Conservation (phyloP, 2,888 invertebrate genomes). For the Lapara coniferarum region DNA sequence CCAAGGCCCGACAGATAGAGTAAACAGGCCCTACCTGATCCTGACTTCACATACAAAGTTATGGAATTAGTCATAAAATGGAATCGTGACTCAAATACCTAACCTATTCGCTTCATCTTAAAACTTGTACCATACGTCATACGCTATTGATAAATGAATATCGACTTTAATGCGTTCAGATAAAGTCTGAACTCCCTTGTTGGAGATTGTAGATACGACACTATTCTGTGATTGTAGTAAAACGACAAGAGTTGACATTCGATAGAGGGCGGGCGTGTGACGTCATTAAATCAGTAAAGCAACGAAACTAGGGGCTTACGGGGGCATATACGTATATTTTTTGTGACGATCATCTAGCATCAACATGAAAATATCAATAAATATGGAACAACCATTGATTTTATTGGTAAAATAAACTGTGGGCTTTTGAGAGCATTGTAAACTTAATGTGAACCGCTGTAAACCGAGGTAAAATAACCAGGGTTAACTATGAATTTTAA, state of each 20-base stretch:
- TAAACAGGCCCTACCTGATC: slow-evolving; percentile 78
- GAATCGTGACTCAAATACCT: slow-evolving; percentile 83
- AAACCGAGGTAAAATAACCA: too few relatives aligned
- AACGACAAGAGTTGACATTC: slow-evolving; percentile 80
- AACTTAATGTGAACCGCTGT: too few relatives aligned
- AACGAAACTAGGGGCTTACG: slow-evolving; percentile 69
- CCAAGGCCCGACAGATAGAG: slow-evolving; percentile 69
- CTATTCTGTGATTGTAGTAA: slow-evolving; percentile 40
- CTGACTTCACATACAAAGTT: slow-evolving; percentile 83
- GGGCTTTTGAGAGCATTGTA: too few relatives aligned
- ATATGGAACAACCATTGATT: not conserved
- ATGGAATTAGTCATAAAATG: slow-evolving; percentile 84
- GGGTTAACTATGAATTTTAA: too few relatives aligned
- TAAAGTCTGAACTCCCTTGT: slow-evolving; percentile 37
- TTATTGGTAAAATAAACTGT: not conserved
- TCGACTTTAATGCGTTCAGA: fast-evolving
- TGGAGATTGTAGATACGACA: slow-evolving; percentile 29
- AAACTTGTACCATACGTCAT: not conserved
- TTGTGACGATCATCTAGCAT: not conserved
- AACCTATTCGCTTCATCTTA: slow-evolving; percentile 58
- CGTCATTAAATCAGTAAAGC: slow-evolving; percentile 82
- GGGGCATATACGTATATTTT: slow-evolving; percentile 13
- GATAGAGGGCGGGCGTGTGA: slow-evolving; percentile 79
- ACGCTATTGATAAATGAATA: slow-evolving; percentile 29
- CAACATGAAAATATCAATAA: not conserved